Evolutionary conservation across 2,888 invertebrate genomes (phyloP).

Genomic region (Ischnura elegans): DNA sequence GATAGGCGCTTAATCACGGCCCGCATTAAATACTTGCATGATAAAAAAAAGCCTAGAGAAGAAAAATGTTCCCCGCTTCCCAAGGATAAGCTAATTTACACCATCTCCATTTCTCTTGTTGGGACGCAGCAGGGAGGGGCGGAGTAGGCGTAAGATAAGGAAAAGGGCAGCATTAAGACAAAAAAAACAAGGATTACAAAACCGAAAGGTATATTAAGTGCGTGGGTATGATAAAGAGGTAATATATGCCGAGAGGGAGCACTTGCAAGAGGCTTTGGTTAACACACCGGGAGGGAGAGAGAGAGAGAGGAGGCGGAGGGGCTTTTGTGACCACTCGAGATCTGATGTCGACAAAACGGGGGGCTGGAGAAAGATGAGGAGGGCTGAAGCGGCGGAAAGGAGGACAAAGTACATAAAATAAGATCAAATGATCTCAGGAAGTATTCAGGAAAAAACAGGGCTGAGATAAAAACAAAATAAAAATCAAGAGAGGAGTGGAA

Average conservation of each 20-base stretch:
- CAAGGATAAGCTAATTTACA: slow-evolving; percentile 43
- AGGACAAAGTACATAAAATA: not conserved
- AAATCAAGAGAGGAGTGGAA: not conserved
- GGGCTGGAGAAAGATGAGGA: not conserved
- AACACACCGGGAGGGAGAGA: not conserved
- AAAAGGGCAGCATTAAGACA: not conserved
- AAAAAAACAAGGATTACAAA: slow-evolving; percentile 46
- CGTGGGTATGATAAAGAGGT: slow-evolving; percentile 47
- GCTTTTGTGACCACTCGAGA: not conserved
- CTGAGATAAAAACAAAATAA: not conserved
- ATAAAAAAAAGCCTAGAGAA: not conserved
- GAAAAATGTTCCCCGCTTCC: not conserved
- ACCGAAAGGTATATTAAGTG: slow-evolving; percentile 59
- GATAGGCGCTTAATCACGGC: not conserved
- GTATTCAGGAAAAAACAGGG: not conserved
- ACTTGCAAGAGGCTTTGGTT: not conserved
- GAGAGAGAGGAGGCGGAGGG: not conserved
- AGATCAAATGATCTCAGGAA: not conserved
- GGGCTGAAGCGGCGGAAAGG: not conserved
- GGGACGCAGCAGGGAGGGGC: not conserved
- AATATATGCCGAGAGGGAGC: slow-evolving; percentile 45
- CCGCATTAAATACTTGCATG: slow-evolving; percentile 3
- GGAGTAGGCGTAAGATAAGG: slow-evolving; percentile 40
- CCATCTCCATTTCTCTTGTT: not conserved
- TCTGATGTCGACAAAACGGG: not conserved